phyloP scores from a whole-genome alignment of 2,113 vertebrate species.

The Pantherophis guttatus region DNA sequence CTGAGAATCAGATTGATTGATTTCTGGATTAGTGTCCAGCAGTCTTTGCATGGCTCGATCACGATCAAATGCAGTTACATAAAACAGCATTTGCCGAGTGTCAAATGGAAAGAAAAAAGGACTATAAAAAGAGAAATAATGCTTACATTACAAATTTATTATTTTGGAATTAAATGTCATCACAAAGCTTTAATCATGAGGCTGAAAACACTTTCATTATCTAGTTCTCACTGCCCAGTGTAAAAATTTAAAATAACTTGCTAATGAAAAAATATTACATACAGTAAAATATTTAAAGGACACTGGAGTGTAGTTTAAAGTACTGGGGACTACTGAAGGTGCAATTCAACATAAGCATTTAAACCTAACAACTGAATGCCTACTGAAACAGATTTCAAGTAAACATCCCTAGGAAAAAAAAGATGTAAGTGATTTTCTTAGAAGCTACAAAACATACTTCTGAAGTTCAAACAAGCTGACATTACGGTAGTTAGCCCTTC shows the following conservation, averaged over 20 bases:
- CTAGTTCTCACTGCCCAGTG: neutral
- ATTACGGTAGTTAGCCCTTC: neutral
- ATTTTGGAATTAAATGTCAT: neutral
- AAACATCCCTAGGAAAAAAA: neutral
- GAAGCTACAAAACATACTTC: neutral
- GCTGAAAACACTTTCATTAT: neutral
- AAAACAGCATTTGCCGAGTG: conserved; percentile 98
- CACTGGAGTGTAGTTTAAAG: neutral
- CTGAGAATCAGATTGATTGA: conserved; percentile 98
- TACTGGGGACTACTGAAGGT: neutral
- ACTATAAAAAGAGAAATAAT: conserved; percentile 68
- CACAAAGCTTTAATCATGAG: neutral
- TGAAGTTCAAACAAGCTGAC: neutral
- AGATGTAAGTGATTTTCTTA: neutral
- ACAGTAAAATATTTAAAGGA: neutral
- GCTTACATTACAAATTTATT: conserved; percentile 28
- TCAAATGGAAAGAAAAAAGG: conserved; percentile 99
- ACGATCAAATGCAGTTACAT: conserved; percentile 98
- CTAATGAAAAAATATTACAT: neutral
- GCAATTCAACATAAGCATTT: neutral
- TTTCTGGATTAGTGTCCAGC: conserved; percentile 97
- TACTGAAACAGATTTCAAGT: neutral
- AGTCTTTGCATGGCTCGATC: conserved; percentile 98
- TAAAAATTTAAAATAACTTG: neutral
- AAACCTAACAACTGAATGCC: neutral